Percentiles rank a stretch among this genome's conserved stretches.
Evolutionary conservation across 2,797 vertebrate genomes (phyloP).

Genomic region (Sitta carolinensis): DNA sequence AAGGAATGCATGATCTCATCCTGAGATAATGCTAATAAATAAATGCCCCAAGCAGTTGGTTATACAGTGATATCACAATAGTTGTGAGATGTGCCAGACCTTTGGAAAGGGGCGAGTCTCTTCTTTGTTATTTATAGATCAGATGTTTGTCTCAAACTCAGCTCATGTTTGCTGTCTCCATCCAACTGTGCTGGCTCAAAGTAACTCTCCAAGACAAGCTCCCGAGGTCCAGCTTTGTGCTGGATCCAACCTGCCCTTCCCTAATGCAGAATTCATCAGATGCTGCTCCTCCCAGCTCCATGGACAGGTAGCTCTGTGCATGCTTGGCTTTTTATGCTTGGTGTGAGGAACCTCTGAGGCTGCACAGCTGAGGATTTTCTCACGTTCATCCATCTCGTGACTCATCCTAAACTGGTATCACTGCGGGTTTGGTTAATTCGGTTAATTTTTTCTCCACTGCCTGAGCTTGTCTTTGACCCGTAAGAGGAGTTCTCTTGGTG

Average conservation of each 20-base stretch:
- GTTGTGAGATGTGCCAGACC: background rate
- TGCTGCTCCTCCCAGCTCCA: too few species aligned
- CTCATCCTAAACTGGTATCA: background rate
- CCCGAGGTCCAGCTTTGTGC: background rate
- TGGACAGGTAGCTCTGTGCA: background rate
- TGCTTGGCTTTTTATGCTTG: background rate
- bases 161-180: background rate
- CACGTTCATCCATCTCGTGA: rapidly evolving
- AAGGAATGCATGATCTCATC: slow-evolving; percentile 41
- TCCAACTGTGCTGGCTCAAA: background rate
- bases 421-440: background rate
- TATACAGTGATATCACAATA: background rate
- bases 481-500: background rate
- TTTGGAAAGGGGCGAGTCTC: background rate
- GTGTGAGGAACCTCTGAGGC: background rate
- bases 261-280: rapidly evolving
- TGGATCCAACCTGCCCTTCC: background rate
- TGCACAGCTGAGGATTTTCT: background rate
- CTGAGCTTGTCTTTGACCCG: background rate
- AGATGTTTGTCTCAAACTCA: background rate
- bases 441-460: rapidly evolving
- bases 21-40: slow-evolving; percentile 6
- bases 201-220: background rate
- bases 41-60: background rate
- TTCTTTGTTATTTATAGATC: background rate